Percentiles rank a stretch among this genome's conserved stretches.
phyloP scores from a whole-genome alignment of 1,140 invertebrate genomes.

The Drosophila nebulosa region DNA sequence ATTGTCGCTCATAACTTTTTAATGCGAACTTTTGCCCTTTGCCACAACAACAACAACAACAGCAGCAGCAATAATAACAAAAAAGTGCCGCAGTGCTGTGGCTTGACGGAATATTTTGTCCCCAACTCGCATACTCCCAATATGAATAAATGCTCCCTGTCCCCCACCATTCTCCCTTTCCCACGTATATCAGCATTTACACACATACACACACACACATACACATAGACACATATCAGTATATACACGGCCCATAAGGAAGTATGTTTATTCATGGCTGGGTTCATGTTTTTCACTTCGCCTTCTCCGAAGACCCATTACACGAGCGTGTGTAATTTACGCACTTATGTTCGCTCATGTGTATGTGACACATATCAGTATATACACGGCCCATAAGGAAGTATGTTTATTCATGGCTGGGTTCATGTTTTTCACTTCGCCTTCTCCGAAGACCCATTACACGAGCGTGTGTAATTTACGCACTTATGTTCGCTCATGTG shows the following conservation, averaged over 20 bases:
- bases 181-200: background rate
- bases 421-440: constrained; percentile 30
- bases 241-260: constrained; percentile 9
- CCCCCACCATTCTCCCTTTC: background rate
- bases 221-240: background rate
- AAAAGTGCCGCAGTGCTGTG: constrained; percentile 10
- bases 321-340: constrained; percentile 31
- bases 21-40: constrained; percentile 36
- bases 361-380: background rate
- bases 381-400: constrained; percentile 2
- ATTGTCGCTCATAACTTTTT: constrained; percentile 57
- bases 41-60: background rate
- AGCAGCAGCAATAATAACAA: background rate
- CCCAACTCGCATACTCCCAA: background rate
- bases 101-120: constrained; percentile 31
- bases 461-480: constrained; percentile 31
- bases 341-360: constrained; percentile 18
- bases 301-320: constrained; percentile 16
- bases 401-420: constrained; percentile 31
- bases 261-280: constrained; percentile 31
- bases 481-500: constrained; percentile 13
- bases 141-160: constrained; percentile 5
- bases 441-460: constrained; percentile 17
- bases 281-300: constrained; percentile 30
- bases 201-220: background rate